phyloP scores from a whole-genome alignment of 2,113 vertebrate genomes.

The Rhinolophus sinicus region DNA sequence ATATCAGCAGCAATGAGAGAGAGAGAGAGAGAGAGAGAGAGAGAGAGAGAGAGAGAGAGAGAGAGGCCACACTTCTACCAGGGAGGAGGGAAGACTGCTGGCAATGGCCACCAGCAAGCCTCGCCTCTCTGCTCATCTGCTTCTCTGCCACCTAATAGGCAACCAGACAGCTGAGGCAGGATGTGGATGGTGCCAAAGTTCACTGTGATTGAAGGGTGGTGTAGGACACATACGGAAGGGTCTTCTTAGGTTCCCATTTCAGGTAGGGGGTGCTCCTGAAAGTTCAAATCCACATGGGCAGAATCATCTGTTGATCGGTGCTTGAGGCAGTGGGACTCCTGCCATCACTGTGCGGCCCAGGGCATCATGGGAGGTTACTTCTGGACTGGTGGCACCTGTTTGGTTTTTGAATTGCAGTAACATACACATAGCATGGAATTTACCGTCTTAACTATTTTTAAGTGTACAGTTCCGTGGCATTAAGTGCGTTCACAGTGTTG shows the following conservation, averaged over 20 bases:
- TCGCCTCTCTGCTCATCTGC: neutral
- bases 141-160: neutral
- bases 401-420: neutral
- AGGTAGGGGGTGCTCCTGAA: neutral
- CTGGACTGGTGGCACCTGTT: neutral
- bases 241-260: neutral
- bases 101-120: no score
- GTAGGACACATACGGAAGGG: rapidly evolving
- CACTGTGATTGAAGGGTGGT: neutral
- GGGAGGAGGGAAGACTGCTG: neutral
- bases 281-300: neutral
- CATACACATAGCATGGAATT: neutral
- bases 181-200: neutral
- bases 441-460: neutral
- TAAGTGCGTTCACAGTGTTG: no score
- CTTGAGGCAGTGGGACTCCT: neutral
- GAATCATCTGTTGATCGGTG: neutral
- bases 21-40: no score
- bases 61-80: neutral
- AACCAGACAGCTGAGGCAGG: neutral
- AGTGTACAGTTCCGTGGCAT: neutral
- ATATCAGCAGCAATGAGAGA: neutral
- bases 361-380: neutral
- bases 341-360: neutral
- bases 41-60: no score